Percentiles rank a stretch among this genome's conserved stretches.
Conservation (phyloP, 2,113 vertebrate genomes). For the Morphnarchus princeps region DNA sequence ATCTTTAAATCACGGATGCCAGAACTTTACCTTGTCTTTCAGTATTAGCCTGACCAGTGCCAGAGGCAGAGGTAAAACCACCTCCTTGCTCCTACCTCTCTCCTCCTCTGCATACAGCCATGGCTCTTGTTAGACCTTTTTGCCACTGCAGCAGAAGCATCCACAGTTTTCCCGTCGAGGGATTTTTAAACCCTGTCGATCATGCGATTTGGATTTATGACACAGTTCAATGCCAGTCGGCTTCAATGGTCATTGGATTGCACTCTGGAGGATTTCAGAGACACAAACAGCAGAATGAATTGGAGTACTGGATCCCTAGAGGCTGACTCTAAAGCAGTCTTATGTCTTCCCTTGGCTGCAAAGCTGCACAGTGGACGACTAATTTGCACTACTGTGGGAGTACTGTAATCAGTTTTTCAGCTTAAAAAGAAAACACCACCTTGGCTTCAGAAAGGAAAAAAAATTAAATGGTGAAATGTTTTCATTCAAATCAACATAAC, state of each 20-base stretch:
- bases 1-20: neutral
- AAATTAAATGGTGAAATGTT: neutral
- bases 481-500: neutral
- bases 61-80: neutral
- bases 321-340: neutral
- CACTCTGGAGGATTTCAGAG: constrained; percentile 27
- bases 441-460: neutral
- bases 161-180: neutral
- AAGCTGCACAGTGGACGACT: neutral
- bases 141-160: neutral
- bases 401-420: neutral
- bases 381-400: neutral
- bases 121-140: neutral
- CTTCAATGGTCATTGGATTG: constrained; percentile 34
- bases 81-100: neutral
- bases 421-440: neutral
- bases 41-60: neutral
- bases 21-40: neutral
- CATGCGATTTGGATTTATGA: constrained; percentile 46
- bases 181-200: constrained; percentile 21
- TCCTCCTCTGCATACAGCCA: neutral
- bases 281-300: constrained; percentile 11
- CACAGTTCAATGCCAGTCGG: constrained; percentile 46
- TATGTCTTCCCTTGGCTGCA: neutral
- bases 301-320: neutral